phyloP scores from a whole-genome alignment of 2,797 vertebrate genomes.

The Rallus crepitans region DNA sequence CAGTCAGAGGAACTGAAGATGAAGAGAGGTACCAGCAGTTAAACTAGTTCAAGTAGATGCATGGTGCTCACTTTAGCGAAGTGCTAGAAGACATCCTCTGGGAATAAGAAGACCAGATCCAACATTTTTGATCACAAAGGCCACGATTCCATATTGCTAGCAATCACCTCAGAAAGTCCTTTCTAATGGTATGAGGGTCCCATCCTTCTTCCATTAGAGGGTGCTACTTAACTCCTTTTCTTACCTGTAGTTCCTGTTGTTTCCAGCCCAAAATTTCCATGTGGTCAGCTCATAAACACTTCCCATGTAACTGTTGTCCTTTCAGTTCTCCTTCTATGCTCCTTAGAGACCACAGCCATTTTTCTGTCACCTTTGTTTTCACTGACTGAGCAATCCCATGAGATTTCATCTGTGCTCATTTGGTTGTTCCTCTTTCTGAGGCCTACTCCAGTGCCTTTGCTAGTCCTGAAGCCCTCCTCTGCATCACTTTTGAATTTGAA shows the following conservation, averaged over 20 bases:
- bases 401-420: background rate
- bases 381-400: background rate
- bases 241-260: background rate
- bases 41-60: background rate
- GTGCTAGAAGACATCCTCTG: background rate
- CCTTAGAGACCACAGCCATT: background rate
- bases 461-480: background rate
- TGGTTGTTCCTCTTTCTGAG: background rate
- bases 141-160: fast-evolving
- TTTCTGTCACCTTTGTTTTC: background rate
- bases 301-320: background rate
- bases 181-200: fast-evolving
- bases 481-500: background rate
- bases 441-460: background rate
- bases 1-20: background rate
- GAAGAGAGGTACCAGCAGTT: background rate
- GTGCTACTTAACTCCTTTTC: background rate
- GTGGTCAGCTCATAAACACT: background rate
- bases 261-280: background rate
- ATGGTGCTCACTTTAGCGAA: background rate
- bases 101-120: background rate
- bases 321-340: background rate
- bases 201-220: background rate
- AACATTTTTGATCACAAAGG: background rate
- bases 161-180: background rate